phyloP scores from a whole-genome alignment of 2,113 vertebrate genomes.

The cat (Felis catus) region DNA sequence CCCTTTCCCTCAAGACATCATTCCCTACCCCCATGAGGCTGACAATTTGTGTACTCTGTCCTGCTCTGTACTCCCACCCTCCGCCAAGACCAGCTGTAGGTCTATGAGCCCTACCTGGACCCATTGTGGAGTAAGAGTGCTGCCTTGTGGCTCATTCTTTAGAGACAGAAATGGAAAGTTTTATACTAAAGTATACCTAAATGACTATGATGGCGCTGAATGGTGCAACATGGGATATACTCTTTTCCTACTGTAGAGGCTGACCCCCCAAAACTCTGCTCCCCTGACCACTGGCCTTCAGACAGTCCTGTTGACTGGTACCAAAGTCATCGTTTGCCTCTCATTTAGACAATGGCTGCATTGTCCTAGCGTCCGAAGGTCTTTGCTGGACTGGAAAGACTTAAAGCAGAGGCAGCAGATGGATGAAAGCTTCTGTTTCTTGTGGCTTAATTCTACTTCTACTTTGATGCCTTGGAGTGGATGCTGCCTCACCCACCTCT shows the following conservation, averaged over 20 bases:
- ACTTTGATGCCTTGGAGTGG: background rate
- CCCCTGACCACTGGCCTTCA: background rate
- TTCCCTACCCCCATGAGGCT: background rate
- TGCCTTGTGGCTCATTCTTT: conserved; percentile 9
- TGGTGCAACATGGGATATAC: background rate
- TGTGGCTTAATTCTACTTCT: background rate
- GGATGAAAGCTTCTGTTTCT: background rate
- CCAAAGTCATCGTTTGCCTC: background rate
- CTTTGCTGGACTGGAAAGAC: background rate
- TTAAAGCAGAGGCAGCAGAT: background rate
- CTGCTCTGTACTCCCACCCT: background rate
- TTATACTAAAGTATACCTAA: background rate
- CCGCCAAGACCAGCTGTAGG: background rate
- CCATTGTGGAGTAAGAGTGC: background rate
- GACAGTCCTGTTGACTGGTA: background rate
- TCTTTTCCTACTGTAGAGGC: background rate
- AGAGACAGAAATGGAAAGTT: background rate
- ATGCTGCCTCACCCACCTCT: background rate
- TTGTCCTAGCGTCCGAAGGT: background rate
- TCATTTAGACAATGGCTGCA: conserved; percentile 4
- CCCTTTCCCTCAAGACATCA: background rate
- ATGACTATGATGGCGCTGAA: background rate
- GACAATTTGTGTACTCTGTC: background rate
- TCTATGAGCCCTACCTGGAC: background rate
- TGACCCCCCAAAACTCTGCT: background rate